Conservation (phyloP, 1,140 invertebrate species). For the Anoplolepis gracilipes region DNA sequence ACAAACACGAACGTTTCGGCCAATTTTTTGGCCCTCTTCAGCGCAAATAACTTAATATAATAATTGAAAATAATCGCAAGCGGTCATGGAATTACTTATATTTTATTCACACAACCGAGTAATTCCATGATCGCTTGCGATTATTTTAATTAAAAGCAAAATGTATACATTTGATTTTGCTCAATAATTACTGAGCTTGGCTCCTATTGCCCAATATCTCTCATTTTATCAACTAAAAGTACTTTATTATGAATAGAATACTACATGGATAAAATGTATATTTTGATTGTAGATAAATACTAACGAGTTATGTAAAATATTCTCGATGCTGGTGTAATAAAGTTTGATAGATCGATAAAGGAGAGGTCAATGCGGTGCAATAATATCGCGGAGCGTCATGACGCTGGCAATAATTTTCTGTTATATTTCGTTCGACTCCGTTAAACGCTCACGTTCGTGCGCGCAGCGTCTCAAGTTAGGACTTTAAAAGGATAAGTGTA, state of each 20-base stretch:
- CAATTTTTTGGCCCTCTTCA: too few relatives aligned
- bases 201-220: too few relatives aligned
- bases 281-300: background rate
- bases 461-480: slow-evolving; percentile 34
- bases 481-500: slow-evolving; percentile 78
- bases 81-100: too few relatives aligned
- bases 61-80: too few relatives aligned
- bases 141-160: too few relatives aligned
- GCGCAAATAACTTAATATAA: too few relatives aligned
- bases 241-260: background rate
- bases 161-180: too few relatives aligned
- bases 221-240: too few relatives aligned
- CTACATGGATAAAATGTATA: background rate
- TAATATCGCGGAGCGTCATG: slow-evolving; percentile 13
- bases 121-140: too few relatives aligned
- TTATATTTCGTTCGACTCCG: slow-evolving; percentile 51
- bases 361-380: background rate
- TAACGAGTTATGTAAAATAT: background rate
- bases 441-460: slow-evolving; percentile 45
- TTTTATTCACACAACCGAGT: too few relatives aligned
- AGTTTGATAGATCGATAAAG: slow-evolving; percentile 15
- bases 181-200: too few relatives aligned
- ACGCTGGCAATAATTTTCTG: slow-evolving; percentile 42
- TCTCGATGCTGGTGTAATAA: background rate
- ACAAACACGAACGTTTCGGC: too few relatives aligned